Percentiles rank a stretch among this genome's conserved stretches.
Conservation (phyloP, 1,140 invertebrate species). For the Bombyx mori region ASM3026992v2 NC_085118.1:11904001-11904500, state of each 20-base stretch:
- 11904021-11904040: slow-evolving; percentile 39
- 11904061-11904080: slow-evolving; percentile 27
- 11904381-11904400: slow-evolving; percentile 23
- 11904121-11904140: slow-evolving; percentile 47
- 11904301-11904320: slow-evolving; percentile 39
- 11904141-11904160: slow-evolving; percentile 41
- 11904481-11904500: slow-evolving; percentile 42
- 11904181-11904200: slow-evolving; percentile 41
- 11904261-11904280: slow-evolving; percentile 56
- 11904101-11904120: slow-evolving; percentile 57
- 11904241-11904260: slow-evolving; percentile 39
- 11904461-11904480: slow-evolving; percentile 15
- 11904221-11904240: slow-evolving; percentile 38
- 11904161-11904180: slow-evolving; percentile 27
- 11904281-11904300: slow-evolving; percentile 31
- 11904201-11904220: slow-evolving; percentile 67
- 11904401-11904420: slow-evolving; percentile 4
- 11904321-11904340: slow-evolving; percentile 10
- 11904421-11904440: slow-evolving; percentile 5
- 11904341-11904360: slow-evolving; percentile 10
- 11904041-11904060: slow-evolving; percentile 38
- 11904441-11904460: slow-evolving; percentile 11
- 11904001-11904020: slow-evolving; percentile 39
- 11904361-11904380: slow-evolving; percentile 26
- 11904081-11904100: slow-evolving; percentile 28